A percentile compares a stretch with the other conserved stretches of the same genome.
phyloP scores from a whole-genome alignment of 1,140 invertebrate genomes.

The Procambarus clarkii region DNA sequence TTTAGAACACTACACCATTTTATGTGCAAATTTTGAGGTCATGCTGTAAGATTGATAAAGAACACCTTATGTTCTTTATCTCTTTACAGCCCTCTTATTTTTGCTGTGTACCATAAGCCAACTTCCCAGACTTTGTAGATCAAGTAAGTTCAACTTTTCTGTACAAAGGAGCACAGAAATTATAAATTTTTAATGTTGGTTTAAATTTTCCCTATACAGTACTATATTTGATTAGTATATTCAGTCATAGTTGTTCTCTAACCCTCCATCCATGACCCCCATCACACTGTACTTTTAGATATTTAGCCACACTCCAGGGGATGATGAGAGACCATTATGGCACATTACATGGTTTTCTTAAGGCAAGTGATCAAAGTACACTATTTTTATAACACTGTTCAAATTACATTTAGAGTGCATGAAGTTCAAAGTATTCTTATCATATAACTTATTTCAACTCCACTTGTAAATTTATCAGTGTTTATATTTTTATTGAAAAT shows the following conservation, averaged over 20 bases:
- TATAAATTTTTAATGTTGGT: conserved; percentile 26
- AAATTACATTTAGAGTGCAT: conserved; percentile 37
- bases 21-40: conserved; percentile 43
- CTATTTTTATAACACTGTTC: conserved; percentile 34
- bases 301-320: conserved; percentile 53
- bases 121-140: conserved; percentile 38
- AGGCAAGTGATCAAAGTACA: conserved; percentile 60
- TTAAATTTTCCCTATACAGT: neutral
- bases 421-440: conserved; percentile 30
- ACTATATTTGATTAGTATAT: neutral
- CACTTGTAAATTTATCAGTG: conserved; percentile 20
- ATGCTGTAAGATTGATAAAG: conserved; percentile 47
- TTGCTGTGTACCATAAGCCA: neutral
- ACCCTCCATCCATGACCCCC: conserved; percentile 2
- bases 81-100: neutral
- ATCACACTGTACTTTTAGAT: conserved; percentile 40
- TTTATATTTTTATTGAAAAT: neutral
- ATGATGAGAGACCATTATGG: conserved; percentile 47
- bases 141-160: neutral
- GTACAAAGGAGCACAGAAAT: conserved; percentile 14
- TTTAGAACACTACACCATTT: conserved; percentile 19
- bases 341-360: conserved; percentile 23
- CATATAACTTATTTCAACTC: conserved; percentile 13
- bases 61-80: conserved; percentile 12
- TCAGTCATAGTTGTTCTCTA: conserved; percentile 24